These are phyloP conservation scores for Apodemia mormo DNA, from an alignment of 2,888 invertebrate genomes.

Conservation along the genomic window DNA sequence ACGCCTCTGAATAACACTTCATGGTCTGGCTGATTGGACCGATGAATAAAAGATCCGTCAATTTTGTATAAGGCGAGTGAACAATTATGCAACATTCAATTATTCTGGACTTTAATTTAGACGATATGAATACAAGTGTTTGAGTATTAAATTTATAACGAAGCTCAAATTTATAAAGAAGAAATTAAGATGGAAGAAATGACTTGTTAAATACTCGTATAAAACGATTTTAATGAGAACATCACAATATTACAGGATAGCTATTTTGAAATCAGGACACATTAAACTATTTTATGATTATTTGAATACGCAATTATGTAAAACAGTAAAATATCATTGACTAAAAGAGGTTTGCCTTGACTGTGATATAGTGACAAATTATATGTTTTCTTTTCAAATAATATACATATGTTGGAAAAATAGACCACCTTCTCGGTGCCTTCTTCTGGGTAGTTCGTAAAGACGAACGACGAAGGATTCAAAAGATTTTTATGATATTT, in stretches of 20 bases:
- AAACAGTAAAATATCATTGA: too few species aligned
- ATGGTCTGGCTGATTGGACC: slow-evolving; percentile 71
- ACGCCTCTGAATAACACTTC: slow-evolving; percentile 72
- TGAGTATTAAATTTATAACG: slow-evolving; percentile 13
- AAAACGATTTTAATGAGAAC: not conserved
- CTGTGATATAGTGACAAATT: too few species aligned
- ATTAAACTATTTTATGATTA: not conserved
- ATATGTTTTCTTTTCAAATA: too few species aligned
- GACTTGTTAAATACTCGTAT: not conserved
- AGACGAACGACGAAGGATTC: too few species aligned
- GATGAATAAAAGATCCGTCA: slow-evolving; percentile 78
- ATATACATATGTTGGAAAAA: too few species aligned
- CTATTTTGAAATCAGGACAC: not conserved
- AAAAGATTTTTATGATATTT: too few species aligned
- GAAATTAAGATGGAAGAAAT: not conserved
- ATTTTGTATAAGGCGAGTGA: slow-evolving; percentile 65
- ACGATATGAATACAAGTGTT: slow-evolving; percentile 17
- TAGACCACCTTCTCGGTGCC: too few species aligned
- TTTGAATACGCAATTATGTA: not conserved
- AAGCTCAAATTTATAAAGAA: slow-evolving; percentile 2
- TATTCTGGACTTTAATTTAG: slow-evolving; percentile 39
- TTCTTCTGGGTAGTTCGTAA: too few species aligned
- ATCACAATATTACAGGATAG: not conserved
- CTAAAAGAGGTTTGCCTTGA: too few species aligned
- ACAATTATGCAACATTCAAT: slow-evolving; percentile 70